These are phyloP conservation scores for Muraenolepis orangiensis DNA, from an alignment of 2,797 vertebrate genomes.

Conservation along the genomic window DNA sequence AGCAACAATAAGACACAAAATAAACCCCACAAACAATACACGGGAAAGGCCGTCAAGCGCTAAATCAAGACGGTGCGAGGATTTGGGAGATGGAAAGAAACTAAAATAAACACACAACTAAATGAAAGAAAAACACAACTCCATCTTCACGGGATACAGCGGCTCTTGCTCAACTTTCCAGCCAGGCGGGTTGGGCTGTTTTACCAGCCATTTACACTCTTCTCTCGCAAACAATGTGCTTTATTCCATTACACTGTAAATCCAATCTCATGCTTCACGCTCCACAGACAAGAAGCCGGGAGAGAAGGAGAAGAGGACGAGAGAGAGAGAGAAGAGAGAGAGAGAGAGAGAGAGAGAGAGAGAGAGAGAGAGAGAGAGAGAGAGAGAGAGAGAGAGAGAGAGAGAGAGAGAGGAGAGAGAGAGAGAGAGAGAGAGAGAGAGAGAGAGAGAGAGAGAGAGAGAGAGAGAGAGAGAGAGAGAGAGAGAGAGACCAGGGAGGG, in stretches of 20 bases:
- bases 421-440: too few species aligned
- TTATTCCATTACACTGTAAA: constrained; percentile 74
- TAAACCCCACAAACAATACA: neutral
- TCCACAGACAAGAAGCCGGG: constrained; percentile 49
- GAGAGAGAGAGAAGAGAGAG: too few species aligned
- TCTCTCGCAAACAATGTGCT: constrained; percentile 69
- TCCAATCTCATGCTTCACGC: constrained; percentile 76
- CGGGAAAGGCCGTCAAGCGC: neutral
- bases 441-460: too few species aligned
- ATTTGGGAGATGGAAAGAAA: constrained; percentile 1
- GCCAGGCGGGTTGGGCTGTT: constrained; percentile 39
- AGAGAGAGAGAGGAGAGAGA: too few species aligned
- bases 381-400: too few species aligned
- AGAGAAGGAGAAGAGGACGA: constrained; percentile 41
- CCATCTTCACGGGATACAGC: constrained; percentile 25
- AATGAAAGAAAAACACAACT: constrained; percentile 15
- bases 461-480: too few species aligned
- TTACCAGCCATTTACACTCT: constrained; percentile 51
- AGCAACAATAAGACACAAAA: constrained; percentile 21
- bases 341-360: constrained; percentile 31
- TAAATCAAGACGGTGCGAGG: neutral
- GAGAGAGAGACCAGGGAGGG: too few species aligned
- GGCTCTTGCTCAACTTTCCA: constrained; percentile 62
- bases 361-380: constrained; percentile 39
- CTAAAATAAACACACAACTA: constrained; percentile 28